Percentiles rank a stretch among this genome's conserved stretches.
These are phyloP conservation scores for Tetragonula clypearis DNA, from an alignment of 1,140 invertebrate species.

Conservation along the genomic window DNA sequence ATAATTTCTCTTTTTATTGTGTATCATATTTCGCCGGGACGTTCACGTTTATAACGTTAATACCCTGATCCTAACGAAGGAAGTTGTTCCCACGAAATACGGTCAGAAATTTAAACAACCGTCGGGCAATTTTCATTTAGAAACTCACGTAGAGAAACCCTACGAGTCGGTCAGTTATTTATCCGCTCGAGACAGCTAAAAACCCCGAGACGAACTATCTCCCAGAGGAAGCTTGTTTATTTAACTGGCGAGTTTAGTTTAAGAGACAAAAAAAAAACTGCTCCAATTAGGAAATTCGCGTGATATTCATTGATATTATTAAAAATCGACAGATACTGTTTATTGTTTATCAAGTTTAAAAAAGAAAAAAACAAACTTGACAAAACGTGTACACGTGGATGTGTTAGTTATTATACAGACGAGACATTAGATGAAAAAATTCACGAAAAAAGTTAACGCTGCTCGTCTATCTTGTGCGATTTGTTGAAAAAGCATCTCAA, in stretches of 20 bases:
- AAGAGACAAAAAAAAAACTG: background rate
- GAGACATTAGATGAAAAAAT: no score
- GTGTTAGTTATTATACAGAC: no score
- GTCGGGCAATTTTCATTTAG: conserved; percentile 17
- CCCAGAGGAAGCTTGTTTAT: background rate
- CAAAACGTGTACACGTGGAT: no score
- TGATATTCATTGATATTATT: background rate
- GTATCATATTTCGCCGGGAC: background rate
- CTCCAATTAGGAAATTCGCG: conserved; percentile 6
- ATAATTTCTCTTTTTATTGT: background rate
- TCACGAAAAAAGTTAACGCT: no score
- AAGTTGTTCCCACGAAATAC: no score
- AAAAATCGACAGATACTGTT: background rate
- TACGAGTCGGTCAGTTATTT: conserved; percentile 2
- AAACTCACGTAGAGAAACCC: background rate
- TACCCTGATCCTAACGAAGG: background rate
- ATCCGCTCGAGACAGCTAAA: conserved; percentile 26
- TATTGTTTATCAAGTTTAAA: no score
- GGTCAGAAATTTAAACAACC: conserved; percentile 35
- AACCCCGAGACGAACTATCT: conserved; percentile 9
- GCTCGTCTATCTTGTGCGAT: no score
- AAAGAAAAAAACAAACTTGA: no score
- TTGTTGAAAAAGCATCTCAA: background rate
- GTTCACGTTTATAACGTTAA: conserved; percentile 1
- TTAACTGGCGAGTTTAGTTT: conserved; percentile 5